A percentile compares a stretch with the other conserved stretches of the same genome.
Evolutionary conservation across 2,113 vertebrate species (phyloP).

Genomic region (Candoia aspera): DNA sequence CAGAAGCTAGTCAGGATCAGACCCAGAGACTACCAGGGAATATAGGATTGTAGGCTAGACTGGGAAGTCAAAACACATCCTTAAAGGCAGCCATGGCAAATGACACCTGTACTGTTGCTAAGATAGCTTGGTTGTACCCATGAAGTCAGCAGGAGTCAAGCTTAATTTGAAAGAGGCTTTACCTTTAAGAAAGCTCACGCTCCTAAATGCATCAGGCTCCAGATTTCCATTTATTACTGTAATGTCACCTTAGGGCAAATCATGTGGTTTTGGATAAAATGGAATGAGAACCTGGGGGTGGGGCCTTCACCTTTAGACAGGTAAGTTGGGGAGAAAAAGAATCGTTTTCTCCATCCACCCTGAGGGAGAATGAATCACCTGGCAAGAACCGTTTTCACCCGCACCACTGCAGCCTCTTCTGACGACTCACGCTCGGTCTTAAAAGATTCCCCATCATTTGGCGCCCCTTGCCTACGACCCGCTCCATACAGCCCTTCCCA

Average conservation of each 20-base stretch:
- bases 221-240: background rate
- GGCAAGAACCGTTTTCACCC: background rate
- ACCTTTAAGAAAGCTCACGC: too few species aligned
- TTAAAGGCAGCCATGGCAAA: background rate
- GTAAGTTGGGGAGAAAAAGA: background rate
- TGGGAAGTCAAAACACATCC: background rate
- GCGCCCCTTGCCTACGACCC: background rate
- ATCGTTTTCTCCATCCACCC: background rate
- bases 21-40: background rate
- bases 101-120: background rate
- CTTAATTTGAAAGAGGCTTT: background rate
- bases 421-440: background rate
- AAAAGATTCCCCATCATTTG: background rate
- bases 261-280: background rate
- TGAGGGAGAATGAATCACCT: background rate
- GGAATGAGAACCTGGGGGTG: background rate
- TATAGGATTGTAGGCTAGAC: background rate
- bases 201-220: too few species aligned
- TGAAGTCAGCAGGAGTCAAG: background rate
- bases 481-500: background rate
- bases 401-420: background rate
- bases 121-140: background rate
- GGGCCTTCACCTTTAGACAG: background rate
- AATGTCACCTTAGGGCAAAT: background rate
- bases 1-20: background rate